A percentile compares a stretch with the other conserved stretches of the same genome.
phyloP scores from a whole-genome alignment of 2,797 vertebrate species.

The Sus cebifrons region DNA sequence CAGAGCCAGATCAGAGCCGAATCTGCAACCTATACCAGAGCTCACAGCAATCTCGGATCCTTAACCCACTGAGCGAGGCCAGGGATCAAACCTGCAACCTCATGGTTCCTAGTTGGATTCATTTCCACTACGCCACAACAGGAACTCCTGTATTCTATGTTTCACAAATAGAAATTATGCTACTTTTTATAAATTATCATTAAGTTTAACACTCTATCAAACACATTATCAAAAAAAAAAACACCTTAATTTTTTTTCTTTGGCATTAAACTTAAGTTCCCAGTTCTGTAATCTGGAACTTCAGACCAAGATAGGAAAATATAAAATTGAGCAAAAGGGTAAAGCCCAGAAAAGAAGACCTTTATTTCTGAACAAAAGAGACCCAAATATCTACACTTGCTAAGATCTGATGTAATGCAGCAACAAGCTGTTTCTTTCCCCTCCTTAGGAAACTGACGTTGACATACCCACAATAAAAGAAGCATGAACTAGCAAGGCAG shows the following conservation, averaged over 20 bases:
- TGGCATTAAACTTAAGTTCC: slow-evolving; percentile 25
- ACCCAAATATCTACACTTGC: slow-evolving; percentile 2
- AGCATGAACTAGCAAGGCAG: background rate
- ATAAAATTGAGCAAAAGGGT: slow-evolving; percentile 26
- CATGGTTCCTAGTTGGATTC: no score
- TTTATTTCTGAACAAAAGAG: background rate
- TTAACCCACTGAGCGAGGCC: no score
- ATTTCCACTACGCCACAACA: no score
- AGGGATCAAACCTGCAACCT: no score
- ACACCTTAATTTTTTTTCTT: background rate
- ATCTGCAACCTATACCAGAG: no score
- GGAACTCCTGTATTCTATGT: background rate
- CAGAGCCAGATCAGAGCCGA: no score
- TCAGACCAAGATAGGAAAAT: slow-evolving; percentile 27
- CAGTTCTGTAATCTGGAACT: slow-evolving; percentile 56
- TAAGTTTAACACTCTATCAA: slow-evolving; percentile 65
- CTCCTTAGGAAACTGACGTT: background rate
- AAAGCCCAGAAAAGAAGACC: background rate
- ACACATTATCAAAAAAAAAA: slow-evolving; percentile 14
- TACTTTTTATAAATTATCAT: slow-evolving; percentile 52
- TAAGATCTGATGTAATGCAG: background rate
- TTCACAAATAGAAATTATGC: slow-evolving; percentile 67
- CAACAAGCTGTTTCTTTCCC: background rate
- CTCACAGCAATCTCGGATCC: no score
- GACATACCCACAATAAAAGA: background rate